Percentiles rank a stretch among this genome's conserved stretches.
Conservation (phyloP, 2,888 invertebrate genomes). For the Camptogramma bilineatum region DNA sequence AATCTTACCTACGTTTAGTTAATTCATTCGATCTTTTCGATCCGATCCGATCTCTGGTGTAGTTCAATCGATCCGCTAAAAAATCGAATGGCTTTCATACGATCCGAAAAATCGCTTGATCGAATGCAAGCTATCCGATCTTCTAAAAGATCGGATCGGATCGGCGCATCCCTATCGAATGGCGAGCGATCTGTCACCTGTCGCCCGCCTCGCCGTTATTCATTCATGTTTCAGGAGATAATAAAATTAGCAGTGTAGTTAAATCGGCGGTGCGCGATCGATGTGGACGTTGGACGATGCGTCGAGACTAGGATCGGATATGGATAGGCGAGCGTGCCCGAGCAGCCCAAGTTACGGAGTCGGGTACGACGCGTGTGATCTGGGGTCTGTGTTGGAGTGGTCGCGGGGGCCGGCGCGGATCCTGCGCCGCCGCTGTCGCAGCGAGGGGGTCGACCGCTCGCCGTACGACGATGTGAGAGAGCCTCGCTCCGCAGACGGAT, state of each 20-base stretch:
- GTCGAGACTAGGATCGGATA: slow-evolving; percentile 74
- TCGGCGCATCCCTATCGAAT: too few relatives aligned
- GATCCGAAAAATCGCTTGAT: too few relatives aligned
- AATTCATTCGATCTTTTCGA: too few relatives aligned
- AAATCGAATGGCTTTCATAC: too few relatives aligned
- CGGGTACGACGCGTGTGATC: slow-evolving; percentile 79
- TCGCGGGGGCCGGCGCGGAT: slow-evolving; percentile 74
- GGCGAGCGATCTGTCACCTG: slow-evolving; percentile 73
- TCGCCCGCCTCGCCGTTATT: slow-evolving; percentile 70
- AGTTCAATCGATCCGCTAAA: too few relatives aligned
- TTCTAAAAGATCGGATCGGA: too few relatives aligned
- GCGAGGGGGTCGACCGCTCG: slow-evolving; percentile 80
- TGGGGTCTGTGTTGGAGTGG: slow-evolving; percentile 76
- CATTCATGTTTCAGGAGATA: slow-evolving; percentile 69
- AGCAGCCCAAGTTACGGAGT: slow-evolving; percentile 80
- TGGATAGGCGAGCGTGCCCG: slow-evolving; percentile 79
- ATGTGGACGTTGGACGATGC: slow-evolving; percentile 79
- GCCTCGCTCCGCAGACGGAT: slow-evolving; percentile 62
- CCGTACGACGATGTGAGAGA: slow-evolving; percentile 80
- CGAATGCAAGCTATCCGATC: too few relatives aligned
- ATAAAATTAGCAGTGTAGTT: slow-evolving; percentile 78
- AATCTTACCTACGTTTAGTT: too few relatives aligned
- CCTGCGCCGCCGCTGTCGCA: slow-evolving; percentile 79
- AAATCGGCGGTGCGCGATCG: slow-evolving; percentile 67
- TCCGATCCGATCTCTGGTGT: too few relatives aligned